A percentile compares a stretch with the other conserved stretches of the same genome.
Evolutionary conservation across 2,888 invertebrate genomes (phyloP).

Genomic region (Smittia sp.): DNA sequence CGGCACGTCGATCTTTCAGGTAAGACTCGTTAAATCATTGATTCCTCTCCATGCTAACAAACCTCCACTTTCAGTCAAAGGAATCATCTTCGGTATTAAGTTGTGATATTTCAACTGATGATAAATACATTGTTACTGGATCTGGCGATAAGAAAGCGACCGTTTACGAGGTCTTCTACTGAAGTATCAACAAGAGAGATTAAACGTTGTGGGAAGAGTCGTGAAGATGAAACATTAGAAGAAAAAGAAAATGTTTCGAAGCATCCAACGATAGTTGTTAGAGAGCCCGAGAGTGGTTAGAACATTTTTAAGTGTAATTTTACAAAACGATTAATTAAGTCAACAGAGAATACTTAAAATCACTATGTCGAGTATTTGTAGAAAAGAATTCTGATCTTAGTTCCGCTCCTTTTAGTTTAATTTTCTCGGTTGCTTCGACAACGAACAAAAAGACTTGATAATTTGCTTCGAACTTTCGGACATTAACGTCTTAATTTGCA

Average conservation of each 20-base stretch:
- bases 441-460: conserved; percentile 1
- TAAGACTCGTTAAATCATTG: conserved; percentile 48
- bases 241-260: neutral
- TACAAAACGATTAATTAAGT: neutral
- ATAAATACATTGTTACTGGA: conserved; percentile 96
- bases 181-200: conserved; percentile 45
- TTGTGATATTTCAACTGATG: conserved; percentile 97
- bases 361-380: neutral
- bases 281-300: neutral
- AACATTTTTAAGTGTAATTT: neutral
- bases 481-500: no score
- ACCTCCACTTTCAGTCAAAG: conserved; percentile 69
- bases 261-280: neutral
- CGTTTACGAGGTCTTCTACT: conserved; percentile 93
- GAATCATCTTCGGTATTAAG: conserved; percentile 97
- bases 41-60: conserved; percentile 23
- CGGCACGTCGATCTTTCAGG: conserved; percentile 98
- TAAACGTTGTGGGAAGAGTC: neutral
- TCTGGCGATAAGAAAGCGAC: conserved; percentile 98
- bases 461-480: no score
- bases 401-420: neutral
- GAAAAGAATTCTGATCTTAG: neutral
- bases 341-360: conserved; percentile 20
- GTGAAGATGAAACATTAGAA: neutral
- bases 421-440: neutral